phyloP scores from a whole-genome alignment of 1,140 invertebrate species.

The Eurosta solidaginis region DNA sequence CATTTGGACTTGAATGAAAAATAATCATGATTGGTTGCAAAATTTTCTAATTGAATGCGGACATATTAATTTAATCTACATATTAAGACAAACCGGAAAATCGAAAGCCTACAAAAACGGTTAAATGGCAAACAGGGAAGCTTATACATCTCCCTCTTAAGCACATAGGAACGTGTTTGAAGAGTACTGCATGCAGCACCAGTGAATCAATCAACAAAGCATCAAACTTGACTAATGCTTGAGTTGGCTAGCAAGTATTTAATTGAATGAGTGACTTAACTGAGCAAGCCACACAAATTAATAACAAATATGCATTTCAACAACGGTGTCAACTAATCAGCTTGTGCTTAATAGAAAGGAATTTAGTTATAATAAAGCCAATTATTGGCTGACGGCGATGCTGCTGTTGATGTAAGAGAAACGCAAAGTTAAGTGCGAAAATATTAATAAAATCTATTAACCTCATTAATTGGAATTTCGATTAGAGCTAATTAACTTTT shows the following conservation, averaged over 20 bases:
- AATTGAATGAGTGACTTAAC: constrained; percentile 22
- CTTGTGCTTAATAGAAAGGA: too few relatives aligned
- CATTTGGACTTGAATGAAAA: constrained; percentile 1
- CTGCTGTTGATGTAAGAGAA: too few relatives aligned
- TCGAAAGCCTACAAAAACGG: background rate
- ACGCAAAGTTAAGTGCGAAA: background rate
- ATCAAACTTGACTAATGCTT: background rate
- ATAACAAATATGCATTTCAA: background rate
- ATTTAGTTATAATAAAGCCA: too few relatives aligned
- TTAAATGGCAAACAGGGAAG: background rate
- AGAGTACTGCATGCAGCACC: background rate
- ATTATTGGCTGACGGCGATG: too few relatives aligned
- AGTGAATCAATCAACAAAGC: background rate
- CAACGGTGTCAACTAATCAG: background rate
- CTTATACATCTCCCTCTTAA: too few relatives aligned
- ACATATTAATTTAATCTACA: constrained; percentile 4
- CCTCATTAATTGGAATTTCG: background rate
- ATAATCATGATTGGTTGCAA: constrained; percentile 17
- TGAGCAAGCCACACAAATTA: background rate
- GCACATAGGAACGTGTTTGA: too few relatives aligned
- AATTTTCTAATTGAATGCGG: constrained; percentile 24
- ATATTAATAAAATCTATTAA: constrained; percentile 18
- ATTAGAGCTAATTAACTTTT: background rate
- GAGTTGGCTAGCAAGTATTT: background rate
- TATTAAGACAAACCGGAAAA: background rate